Percentiles rank a stretch among this genome's conserved stretches.
Conservation (phyloP, 2,888 invertebrate genomes). For the Parochlus steinenii region DNA sequence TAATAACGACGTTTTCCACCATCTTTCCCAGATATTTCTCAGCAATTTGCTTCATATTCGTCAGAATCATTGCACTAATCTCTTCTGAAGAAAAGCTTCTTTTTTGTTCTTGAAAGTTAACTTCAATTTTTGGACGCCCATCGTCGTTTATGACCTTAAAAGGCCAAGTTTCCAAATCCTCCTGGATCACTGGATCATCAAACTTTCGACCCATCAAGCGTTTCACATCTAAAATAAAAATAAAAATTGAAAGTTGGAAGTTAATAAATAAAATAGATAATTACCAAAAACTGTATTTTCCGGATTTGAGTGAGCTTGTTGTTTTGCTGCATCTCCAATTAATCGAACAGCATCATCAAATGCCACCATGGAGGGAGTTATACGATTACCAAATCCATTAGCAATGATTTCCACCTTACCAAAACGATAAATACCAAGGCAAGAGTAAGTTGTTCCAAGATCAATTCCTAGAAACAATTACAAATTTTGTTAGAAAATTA, state of each 20-base stretch:
- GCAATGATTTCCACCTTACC: conserved; percentile 50
- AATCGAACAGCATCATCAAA: conserved; percentile 86
- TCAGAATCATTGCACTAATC: conserved; percentile 76
- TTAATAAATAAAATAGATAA: conserved; percentile 11
- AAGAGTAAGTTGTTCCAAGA: conserved; percentile 91
- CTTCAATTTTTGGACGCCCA: conserved; percentile 32
- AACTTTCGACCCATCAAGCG: conserved; percentile 79
- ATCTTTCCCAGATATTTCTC: conserved; percentile 69
- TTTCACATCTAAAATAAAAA: conserved; percentile 50
- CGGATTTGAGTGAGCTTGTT: conserved; percentile 92
- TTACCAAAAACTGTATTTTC: conserved; percentile 81
- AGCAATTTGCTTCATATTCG: conserved; percentile 90
- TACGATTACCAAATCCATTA: conserved; percentile 79
- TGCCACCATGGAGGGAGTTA: conserved; percentile 88
- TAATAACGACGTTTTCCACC: conserved; percentile 83
- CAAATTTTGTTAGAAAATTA: no score
- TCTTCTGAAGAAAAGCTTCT: conserved; percentile 92
- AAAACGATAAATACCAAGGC: conserved; percentile 86
- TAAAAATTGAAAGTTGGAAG: conserved; percentile 18
- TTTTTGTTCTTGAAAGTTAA: conserved; percentile 52
- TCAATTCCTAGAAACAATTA: no score
- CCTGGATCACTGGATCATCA: conserved; percentile 81
- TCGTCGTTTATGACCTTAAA: conserved; percentile 34
- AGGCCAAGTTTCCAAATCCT: conserved; percentile 57
- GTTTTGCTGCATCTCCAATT: conserved; percentile 86